Evolutionary conservation across 1,140 invertebrate species (phyloP).

Genomic region (Drosophila repletoides): DNA sequence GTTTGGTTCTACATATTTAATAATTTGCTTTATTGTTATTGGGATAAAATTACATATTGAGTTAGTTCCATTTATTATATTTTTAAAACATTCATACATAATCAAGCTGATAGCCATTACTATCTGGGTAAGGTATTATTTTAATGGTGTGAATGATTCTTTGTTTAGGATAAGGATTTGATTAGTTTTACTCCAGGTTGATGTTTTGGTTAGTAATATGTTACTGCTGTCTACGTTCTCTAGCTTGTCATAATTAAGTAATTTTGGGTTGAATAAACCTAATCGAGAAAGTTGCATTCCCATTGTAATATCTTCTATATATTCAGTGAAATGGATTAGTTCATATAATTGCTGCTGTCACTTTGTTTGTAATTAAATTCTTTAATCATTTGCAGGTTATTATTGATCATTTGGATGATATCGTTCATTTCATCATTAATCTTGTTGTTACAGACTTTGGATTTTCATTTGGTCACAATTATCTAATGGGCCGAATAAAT

Average conservation of each 20-base stretch:
- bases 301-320: too few relatives aligned
- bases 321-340: too few relatives aligned
- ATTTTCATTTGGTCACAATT: too few relatives aligned
- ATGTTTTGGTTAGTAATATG: background rate
- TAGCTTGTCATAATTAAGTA: background rate
- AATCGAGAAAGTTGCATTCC: too few relatives aligned
- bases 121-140: background rate
- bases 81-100: background rate
- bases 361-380: too few relatives aligned
- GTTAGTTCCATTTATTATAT: background rate
- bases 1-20: background rate
- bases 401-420: too few relatives aligned
- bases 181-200: background rate
- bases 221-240: background rate
- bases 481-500: too few relatives aligned
- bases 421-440: too few relatives aligned
- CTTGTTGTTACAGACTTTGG: too few relatives aligned
- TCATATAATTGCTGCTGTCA: too few relatives aligned
- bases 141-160: background rate
- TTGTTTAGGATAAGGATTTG: background rate
- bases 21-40: background rate
- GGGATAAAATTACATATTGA: constrained; percentile 1
- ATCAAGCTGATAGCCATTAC: background rate
- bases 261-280: background rate
- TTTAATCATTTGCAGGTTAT: too few relatives aligned